phyloP scores from a whole-genome alignment of 1,140 invertebrate genomes.

The Dreissena rostriformis region DNA sequence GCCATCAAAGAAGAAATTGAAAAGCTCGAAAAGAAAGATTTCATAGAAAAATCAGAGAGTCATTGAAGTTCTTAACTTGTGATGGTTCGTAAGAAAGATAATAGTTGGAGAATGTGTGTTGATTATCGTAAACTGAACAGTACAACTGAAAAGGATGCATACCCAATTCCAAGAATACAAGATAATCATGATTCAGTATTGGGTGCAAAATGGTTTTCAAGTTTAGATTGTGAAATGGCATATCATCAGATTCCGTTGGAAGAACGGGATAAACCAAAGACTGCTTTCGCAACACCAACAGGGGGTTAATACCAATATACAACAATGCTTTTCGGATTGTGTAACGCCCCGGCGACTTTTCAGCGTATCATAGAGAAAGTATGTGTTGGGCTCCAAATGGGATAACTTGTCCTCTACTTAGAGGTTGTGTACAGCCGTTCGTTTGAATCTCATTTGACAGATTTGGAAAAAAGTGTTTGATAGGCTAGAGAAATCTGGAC shows the following conservation, averaged over 20 bases:
- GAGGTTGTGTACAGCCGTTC: constrained; percentile 60
- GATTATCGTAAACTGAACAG: constrained; percentile 66
- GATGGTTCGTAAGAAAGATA: constrained; percentile 30
- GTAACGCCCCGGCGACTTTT: constrained; percentile 71
- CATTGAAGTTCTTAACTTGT: too few relatives aligned
- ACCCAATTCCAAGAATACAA: constrained; percentile 32
- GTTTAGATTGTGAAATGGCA: constrained; percentile 49
- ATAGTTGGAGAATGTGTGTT: constrained; percentile 21
- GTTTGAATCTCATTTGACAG: constrained; percentile 56
- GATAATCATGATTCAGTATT: constrained; percentile 20
- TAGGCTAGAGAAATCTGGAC: constrained; percentile 3
- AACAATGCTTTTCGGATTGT: constrained; percentile 70
- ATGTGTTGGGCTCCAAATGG: constrained; percentile 52
- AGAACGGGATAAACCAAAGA: constrained; percentile 70
- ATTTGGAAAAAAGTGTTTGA: constrained; percentile 68
- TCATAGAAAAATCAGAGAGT: constrained; percentile 41
- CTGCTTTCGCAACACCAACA: constrained; percentile 67
- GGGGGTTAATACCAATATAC: constrained; percentile 63
- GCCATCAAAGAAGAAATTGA: constrained; percentile 17
- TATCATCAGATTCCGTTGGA: constrained; percentile 57
- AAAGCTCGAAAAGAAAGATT: constrained; percentile 20
- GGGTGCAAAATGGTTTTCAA: constrained; percentile 28
- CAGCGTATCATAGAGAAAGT: too few relatives aligned
- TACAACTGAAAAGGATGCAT: constrained; percentile 21
- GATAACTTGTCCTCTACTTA: constrained; percentile 60